phyloP scores from a whole-genome alignment of 2,113 vertebrate genomes.

The Zosterops borbonicus region DNA sequence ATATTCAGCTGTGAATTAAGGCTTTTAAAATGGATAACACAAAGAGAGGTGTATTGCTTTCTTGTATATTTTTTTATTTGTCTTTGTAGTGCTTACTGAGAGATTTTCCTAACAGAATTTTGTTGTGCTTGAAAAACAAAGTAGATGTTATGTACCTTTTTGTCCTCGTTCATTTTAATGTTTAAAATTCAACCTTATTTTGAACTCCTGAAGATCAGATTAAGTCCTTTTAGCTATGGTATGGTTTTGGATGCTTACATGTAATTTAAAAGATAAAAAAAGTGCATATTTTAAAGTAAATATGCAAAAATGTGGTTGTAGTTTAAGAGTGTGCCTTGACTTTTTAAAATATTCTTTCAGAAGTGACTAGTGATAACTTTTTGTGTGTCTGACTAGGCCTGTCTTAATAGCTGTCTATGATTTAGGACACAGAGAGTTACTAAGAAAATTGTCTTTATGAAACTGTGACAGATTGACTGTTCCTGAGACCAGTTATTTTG shows the following conservation, averaged over 20 bases:
- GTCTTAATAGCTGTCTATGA: background rate
- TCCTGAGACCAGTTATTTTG: background rate
- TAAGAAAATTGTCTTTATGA: background rate
- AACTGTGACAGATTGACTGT: background rate
- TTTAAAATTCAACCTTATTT: background rate
- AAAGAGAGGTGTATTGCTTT: background rate
- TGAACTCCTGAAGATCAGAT: background rate
- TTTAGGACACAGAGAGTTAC: background rate
- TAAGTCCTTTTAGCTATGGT: background rate
- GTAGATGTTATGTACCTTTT: background rate
- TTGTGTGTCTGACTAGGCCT: background rate
- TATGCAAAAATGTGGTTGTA: background rate
- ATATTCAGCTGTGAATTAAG: background rate
- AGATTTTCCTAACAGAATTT: background rate
- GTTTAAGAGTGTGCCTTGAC: background rate
- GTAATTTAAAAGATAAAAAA: background rate
- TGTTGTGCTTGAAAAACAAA: background rate
- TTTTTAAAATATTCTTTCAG: background rate
- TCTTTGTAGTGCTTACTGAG: background rate
- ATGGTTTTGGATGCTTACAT: background rate
- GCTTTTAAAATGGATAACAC: background rate
- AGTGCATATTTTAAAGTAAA: background rate
- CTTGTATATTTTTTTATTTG: background rate
- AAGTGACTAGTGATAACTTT: background rate
- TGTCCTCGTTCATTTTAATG: background rate